These are phyloP conservation scores for Charaxes varanes DNA, from an alignment of 1,140 invertebrate species.

Conservation along the genomic window DNA sequence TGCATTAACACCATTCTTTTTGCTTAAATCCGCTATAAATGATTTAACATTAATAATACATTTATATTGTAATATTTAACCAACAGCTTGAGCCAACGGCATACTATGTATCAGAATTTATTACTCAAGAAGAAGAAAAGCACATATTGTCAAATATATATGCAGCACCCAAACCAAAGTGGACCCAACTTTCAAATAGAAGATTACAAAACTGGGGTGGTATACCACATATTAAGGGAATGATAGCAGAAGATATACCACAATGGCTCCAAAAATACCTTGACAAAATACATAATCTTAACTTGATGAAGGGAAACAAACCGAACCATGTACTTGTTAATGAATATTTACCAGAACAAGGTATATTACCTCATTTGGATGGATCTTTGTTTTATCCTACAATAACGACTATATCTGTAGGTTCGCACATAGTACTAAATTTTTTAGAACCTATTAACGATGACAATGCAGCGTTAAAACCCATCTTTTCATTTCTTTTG, in stretches of 20 bases:
- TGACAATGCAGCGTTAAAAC: slow-evolving; percentile 25
- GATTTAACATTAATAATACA: slow-evolving; percentile 1
- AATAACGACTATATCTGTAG: slow-evolving; percentile 94
- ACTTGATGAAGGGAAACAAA: slow-evolving; percentile 84
- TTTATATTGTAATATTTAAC: slow-evolving; percentile 3
- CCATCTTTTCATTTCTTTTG: slow-evolving; percentile 82
- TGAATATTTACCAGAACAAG: slow-evolving; percentile 95
- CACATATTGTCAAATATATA: slow-evolving; percentile 84
- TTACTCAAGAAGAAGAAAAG: slow-evolving; percentile 87
- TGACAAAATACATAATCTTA: slow-evolving; percentile 81
- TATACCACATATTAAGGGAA: slow-evolving; percentile 92
- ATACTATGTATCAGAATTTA: slow-evolving; percentile 95
- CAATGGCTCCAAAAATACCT: slow-evolving; percentile 86
- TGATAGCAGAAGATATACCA: slow-evolving; percentile 94
- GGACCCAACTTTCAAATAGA: slow-evolving; percentile 93
- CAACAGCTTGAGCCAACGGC: slow-evolving; percentile 81
- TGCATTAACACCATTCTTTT: too few relatives aligned
- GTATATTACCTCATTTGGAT: slow-evolving; percentile 96
- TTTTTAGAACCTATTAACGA: slow-evolving; percentile 79
- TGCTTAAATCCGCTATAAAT: too few relatives aligned
- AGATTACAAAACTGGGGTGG: slow-evolving; percentile 98
- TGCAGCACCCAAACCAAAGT: slow-evolving; percentile 92
- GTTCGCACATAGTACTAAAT: slow-evolving; percentile 91
- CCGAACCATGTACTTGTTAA: slow-evolving; percentile 98
- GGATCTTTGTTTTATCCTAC: slow-evolving; percentile 95